Base-by-base conservation (phyloP, 2,113 vertebrate genomes). In the Rhadina sibilatrix region DNA sequence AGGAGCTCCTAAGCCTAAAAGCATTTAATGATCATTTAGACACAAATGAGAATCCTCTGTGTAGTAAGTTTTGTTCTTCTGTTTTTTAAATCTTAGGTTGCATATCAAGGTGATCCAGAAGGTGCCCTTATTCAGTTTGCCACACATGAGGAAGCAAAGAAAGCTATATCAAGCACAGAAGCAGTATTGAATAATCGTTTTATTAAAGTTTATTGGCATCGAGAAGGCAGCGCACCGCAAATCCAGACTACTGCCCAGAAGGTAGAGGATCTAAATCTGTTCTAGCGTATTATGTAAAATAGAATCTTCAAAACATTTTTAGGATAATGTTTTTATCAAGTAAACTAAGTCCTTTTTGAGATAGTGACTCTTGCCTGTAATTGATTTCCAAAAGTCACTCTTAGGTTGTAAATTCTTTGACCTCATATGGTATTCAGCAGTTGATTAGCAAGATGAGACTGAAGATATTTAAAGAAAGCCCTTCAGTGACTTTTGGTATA, bases 131-230 rank as follows among this genome's bases (percentile, higher is more conserved):
- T 99, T 93, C 99, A 99, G 96, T 99, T 99, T 97, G 98, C 99
- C 47, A 98, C 98, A 37, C 98, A 99, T 1, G 99, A 98, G 71
- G 99, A 99, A 96, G 99, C 99, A 82, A 99, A 98, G 96, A 98
- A 98, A 84, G 99, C 99, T 71, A 99, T 99, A 81, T 99, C 99
- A 82, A 99, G 99, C 97, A 99, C 99, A 54, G 99, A 99, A 98
- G 99, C 99, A 27, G 99, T 99, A 37, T 98, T 99, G 91, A 99
- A 99, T 95, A 99, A 99, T 97, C 99, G 99, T 35, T 99, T 99
- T 96, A 99, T 99, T 96, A 98, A 98, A 94, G 98, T 99, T 68
- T 98, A 99, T 96, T 99, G 99, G 99, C 99, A 99, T 91, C 98
- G 99, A 95, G 99, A 99, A 70, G 98, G 99, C 88, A 96, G 87